These are phyloP conservation scores for Ctena decussata DNA, from an alignment of 2,888 invertebrate species.

Conservation along the genomic window DNA sequence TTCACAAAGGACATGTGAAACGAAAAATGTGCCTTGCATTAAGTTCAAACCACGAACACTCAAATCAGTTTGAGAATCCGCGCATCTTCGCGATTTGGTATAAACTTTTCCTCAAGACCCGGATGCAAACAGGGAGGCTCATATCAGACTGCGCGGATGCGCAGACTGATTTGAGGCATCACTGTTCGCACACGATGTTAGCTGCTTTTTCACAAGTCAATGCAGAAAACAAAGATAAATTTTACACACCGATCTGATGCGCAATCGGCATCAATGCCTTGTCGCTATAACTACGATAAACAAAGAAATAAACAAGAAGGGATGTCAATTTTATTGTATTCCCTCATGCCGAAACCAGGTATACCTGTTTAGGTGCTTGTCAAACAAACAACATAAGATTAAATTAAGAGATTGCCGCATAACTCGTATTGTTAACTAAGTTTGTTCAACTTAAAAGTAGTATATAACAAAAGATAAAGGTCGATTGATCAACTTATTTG, in stretches of 20 bases:
- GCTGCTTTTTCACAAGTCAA: no score
- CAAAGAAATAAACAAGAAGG: slow-evolving; percentile 48
- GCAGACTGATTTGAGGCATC: no score
- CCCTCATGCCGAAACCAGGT: not conserved
- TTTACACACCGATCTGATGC: not conserved
- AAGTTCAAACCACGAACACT: no score
- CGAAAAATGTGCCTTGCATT: no score
- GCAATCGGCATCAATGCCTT: slow-evolving; percentile 3
- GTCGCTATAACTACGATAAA: slow-evolving; percentile 49
- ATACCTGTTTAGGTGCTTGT: not conserved
- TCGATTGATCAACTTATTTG: not conserved
- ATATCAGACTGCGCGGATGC: no score
- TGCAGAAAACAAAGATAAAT: not conserved
- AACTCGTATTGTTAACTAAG: not conserved
- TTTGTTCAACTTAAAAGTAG: not conserved
- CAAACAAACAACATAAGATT: no score
- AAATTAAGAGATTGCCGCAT: not conserved
- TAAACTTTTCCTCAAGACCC: no score
- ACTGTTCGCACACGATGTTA: no score
- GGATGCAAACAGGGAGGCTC: no score
- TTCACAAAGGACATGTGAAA: no score
- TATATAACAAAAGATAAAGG: not conserved
- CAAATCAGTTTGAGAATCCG: no score
- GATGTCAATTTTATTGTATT: slow-evolving; percentile 1
- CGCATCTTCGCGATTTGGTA: no score